Conservation (phyloP, 1,140 invertebrate species). For the Euura saliciscinereae region DNA sequence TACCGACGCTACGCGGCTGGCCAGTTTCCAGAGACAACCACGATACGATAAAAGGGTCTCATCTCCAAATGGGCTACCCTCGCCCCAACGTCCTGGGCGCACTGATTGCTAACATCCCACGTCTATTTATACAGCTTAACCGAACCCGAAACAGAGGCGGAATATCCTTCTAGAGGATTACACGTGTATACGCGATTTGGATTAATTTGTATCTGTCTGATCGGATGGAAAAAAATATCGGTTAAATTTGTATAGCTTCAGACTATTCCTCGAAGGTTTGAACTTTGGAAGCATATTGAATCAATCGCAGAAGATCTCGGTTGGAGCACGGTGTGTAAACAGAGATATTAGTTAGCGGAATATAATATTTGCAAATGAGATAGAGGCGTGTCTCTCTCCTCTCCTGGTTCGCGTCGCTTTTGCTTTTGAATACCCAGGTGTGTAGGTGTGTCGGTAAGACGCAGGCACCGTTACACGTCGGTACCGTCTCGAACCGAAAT, state of each 20-base stretch:
- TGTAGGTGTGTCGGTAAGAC: neutral
- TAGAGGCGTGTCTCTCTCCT: neutral
- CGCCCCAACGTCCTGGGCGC: conserved; percentile 22
- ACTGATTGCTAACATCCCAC: conserved; percentile 54
- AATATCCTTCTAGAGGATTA: conserved; percentile 59
- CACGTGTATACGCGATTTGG: conserved; percentile 40
- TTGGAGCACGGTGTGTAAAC: conserved; percentile 9
- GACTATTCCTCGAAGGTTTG: neutral
- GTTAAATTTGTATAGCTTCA: neutral
- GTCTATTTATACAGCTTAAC: conserved; percentile 58
- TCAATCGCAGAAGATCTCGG: neutral
- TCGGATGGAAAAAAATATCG: conserved; percentile 25
- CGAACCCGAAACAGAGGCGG: conserved; percentile 48
- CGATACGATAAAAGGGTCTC: conserved; percentile 24
- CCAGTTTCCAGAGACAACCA: too few species aligned
- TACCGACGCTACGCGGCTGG: too few species aligned
- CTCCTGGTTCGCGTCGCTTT: neutral
- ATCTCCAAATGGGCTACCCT: conserved; percentile 41
- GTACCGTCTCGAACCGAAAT: neutral
- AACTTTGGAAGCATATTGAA: neutral
- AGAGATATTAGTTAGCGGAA: conserved; percentile 42
- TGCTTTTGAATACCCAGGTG: neutral
- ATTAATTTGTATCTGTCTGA: conserved; percentile 58
- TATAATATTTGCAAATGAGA: conserved; percentile 15
- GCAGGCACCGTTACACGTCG: neutral